A percentile compares a stretch with the other conserved stretches of the same genome.
Conservation (phyloP, 2,113 vertebrate genomes). For the Xiphophorus hellerii region DNA sequence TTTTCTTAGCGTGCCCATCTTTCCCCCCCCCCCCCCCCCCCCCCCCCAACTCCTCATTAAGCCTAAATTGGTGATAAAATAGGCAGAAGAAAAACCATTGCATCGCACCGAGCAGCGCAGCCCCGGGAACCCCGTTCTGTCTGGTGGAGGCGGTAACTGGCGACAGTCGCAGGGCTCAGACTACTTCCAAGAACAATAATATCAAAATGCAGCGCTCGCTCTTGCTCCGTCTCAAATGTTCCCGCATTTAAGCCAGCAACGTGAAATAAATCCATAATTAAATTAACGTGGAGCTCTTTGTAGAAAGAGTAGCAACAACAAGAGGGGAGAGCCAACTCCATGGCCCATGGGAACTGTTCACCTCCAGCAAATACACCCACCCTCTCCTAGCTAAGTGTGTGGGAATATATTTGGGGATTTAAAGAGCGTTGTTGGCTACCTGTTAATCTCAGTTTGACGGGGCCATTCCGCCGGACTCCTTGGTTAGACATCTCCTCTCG, state of each 20-base stretch:
- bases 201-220: neutral
- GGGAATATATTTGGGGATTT: conserved; percentile 48
- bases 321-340: conserved; percentile 40
- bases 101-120: neutral
- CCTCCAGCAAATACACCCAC: conserved; percentile 66
- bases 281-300: neutral
- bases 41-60: neutral
- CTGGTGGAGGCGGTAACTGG: conserved; percentile 32
- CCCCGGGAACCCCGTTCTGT: conserved; percentile 30
- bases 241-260: rapidly evolving
- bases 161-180: conserved; percentile 41
- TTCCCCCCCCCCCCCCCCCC: too few relatives aligned
- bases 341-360: conserved; percentile 48
- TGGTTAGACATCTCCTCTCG: conserved; percentile 90
- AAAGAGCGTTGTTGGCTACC: conserved; percentile 78
- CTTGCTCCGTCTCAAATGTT: rapidly evolving
- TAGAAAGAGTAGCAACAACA: neutral
- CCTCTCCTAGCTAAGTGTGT: conserved; percentile 35
- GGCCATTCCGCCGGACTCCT: conserved; percentile 93
- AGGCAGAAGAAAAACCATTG: neutral
- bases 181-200: conserved; percentile 60
- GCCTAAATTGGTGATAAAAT: neutral
- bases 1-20: neutral
- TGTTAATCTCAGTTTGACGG: conserved; percentile 96
- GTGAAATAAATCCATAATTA: neutral